Evolutionary conservation across 2,113 vertebrate genomes (phyloP).

Genomic region (Amia ocellicauda): DNA sequence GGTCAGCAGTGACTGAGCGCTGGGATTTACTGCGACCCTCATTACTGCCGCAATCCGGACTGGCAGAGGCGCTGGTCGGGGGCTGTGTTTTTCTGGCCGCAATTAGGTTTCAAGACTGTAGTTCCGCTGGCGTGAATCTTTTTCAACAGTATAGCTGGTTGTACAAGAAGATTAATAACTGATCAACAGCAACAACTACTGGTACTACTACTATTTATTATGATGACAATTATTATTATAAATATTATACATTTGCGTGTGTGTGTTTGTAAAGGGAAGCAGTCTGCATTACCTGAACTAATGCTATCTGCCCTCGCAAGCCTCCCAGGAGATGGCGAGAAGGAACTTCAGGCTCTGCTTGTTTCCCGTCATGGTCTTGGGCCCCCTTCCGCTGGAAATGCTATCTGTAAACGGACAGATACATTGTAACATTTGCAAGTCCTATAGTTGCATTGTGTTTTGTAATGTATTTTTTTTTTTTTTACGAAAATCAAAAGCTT

Average conservation of each 20-base stretch:
- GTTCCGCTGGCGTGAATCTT: conserved; percentile 17
- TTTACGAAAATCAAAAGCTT: too few species aligned
- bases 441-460: too few species aligned
- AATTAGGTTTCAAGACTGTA: conserved; percentile 36
- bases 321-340: conserved; percentile 13
- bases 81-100: conserved; percentile 35
- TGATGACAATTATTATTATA: conserved; percentile 13
- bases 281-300: conserved; percentile 44
- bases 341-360: conserved; percentile 15
- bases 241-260: conserved; percentile 14
- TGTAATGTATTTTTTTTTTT: too few species aligned
- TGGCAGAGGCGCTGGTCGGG: conserved; percentile 30
- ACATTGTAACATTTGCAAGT: too few species aligned
- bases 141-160: conserved; percentile 35
- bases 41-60: conserved; percentile 33
- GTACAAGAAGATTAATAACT: conserved; percentile 46
- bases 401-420: too few species aligned
- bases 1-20: conserved; percentile 20
- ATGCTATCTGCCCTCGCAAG: conserved; percentile 29
- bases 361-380: background rate
- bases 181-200: conserved; percentile 35
- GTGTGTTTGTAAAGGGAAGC: conserved; percentile 43
- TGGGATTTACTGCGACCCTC: conserved; percentile 35
- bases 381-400: background rate
- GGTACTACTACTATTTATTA: background rate